These are phyloP conservation scores for Apamea epomidion DNA, from an alignment of 2,888 invertebrate species.

Conservation along the genomic window DNA sequence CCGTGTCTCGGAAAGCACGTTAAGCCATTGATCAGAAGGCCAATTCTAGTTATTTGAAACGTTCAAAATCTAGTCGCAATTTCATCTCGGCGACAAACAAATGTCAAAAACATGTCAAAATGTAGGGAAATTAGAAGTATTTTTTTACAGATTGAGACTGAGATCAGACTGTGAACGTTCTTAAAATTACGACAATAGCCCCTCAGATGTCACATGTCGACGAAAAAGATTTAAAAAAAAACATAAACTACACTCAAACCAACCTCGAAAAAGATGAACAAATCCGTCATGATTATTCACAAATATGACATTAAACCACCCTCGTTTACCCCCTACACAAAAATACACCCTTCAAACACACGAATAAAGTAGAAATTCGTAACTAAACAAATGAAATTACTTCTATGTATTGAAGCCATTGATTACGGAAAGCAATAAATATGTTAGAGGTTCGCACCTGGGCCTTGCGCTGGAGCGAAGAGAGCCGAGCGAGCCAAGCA, in stretches of 20 bases:
- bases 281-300: background rate
- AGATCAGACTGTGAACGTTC: too few species aligned
- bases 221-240: too few species aligned
- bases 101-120: too few species aligned
- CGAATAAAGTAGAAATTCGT: slow-evolving; percentile 10
- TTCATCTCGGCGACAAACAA: too few species aligned
- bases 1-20: too few species aligned
- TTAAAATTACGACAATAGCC: too few species aligned
- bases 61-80: too few species aligned
- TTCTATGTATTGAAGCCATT: slow-evolving; percentile 51
- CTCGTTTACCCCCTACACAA: background rate
- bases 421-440: slow-evolving; percentile 60
- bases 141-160: too few species aligned
- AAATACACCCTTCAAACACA: slow-evolving; percentile 7
- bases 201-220: too few species aligned
- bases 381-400: slow-evolving; percentile 51
- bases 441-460: slow-evolving; percentile 60
- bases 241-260: background rate
- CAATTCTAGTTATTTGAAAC: too few species aligned
- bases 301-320: background rate
- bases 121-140: too few species aligned
- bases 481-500: slow-evolving; percentile 31
- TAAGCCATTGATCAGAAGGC: too few species aligned
- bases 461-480: slow-evolving; percentile 15
- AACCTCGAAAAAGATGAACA: background rate